Evolutionary conservation across 2,797 vertebrate species (phyloP).

Genomic region (Steatocranus sp.): DNA sequence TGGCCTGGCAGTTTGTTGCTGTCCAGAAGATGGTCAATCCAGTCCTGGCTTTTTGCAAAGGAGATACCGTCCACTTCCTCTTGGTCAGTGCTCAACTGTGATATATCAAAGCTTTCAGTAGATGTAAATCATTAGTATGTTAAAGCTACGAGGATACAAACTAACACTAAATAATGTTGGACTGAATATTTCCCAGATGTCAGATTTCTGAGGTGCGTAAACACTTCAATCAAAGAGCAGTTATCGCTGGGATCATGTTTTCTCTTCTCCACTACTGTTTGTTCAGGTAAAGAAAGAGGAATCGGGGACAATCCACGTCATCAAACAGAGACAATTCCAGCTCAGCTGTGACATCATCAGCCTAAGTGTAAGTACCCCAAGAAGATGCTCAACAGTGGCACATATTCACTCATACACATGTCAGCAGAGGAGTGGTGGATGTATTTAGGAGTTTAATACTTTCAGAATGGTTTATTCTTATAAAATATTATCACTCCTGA

Average conservation of each 20-base stretch:
- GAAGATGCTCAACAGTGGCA: neutral
- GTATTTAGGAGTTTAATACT: neutral
- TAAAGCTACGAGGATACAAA: neutral
- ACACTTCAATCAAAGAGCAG: neutral
- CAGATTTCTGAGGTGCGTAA: neutral
- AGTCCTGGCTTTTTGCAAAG: conserved; percentile 93
- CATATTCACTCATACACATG: neutral
- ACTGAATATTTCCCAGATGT: neutral
- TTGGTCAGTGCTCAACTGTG: conserved; percentile 70
- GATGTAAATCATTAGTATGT: rapidly evolving
- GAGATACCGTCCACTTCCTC: conserved; percentile 90
- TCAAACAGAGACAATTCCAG: conserved; percentile 93
- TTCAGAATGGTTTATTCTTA: neutral
- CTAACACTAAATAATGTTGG: neutral
- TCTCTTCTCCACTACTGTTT: neutral
- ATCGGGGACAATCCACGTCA: conserved; percentile 91
- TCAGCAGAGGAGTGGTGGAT: neutral
- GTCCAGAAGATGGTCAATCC: conserved; percentile 89
- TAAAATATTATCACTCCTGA: neutral
- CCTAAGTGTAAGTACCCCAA: conserved; percentile 82
- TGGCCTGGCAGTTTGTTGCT: conserved; percentile 95
- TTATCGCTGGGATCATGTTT: rapidly evolving
- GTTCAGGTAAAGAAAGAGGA: conserved; percentile 93
- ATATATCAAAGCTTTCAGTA: neutral
- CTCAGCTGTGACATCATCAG: conserved; percentile 95